phyloP scores from a whole-genome alignment of 2,888 invertebrate species.

The Ditylenchus weischeri region DNA sequence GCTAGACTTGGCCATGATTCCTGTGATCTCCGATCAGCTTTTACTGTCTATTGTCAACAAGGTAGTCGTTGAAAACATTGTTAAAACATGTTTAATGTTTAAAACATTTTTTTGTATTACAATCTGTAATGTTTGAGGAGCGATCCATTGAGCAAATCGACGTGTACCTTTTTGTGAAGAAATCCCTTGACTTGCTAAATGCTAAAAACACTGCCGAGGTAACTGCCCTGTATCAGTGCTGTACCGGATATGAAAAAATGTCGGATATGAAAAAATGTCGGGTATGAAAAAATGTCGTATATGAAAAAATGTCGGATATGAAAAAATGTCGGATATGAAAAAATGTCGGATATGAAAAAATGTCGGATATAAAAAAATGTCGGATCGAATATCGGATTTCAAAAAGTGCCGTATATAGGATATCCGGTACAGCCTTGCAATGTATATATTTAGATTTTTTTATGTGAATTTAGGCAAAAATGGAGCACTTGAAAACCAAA shows the following conservation, averaged over 20 bases:
- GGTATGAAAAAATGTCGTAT: too few species aligned
- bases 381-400: too few species aligned
- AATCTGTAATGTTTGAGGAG: slow-evolving; percentile 1
- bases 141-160: slow-evolving; percentile 17
- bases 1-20: slow-evolving; percentile 26
- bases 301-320: too few species aligned
- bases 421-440: too few species aligned
- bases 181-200: slow-evolving; percentile 35
- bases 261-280: too few species aligned
- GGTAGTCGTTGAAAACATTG: not conserved
- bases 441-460: too few species aligned
- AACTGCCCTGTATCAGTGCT: slow-evolving; percentile 9
- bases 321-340: too few species aligned
- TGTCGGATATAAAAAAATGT: too few species aligned
- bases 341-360: too few species aligned
- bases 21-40: slow-evolving; percentile 32
- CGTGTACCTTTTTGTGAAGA: slow-evolving; percentile 30
- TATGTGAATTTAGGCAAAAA: slow-evolving; percentile 20
- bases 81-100: not conserved
- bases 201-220: slow-evolving; percentile 37
- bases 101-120: too few species aligned
- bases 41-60: slow-evolving; percentile 20
- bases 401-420: too few species aligned
- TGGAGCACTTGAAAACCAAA: slow-evolving; percentile 32
- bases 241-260: too few species aligned